Conservation (phyloP, 2,113 vertebrate species). For the Hemibagrus wyckioides region DNA sequence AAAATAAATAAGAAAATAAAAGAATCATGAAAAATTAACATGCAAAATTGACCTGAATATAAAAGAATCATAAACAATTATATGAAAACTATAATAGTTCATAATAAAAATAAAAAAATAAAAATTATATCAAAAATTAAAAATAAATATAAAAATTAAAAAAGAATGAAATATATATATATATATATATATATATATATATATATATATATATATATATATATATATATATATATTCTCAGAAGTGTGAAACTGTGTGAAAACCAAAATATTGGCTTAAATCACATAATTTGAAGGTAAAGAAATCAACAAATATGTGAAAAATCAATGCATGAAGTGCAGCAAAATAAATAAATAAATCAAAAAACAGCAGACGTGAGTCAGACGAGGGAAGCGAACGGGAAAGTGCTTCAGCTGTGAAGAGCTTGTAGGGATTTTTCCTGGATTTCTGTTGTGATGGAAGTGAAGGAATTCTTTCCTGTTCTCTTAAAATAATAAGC, state of each 20-base stretch:
- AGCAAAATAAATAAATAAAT: background rate
- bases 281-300: background rate
- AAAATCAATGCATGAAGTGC: background rate
- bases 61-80: no score
- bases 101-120: no score
- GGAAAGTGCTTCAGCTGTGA: background rate
- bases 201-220: no score
- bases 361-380: background rate
- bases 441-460: background rate
- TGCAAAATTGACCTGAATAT: no score
- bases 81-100: no score
- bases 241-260: background rate
- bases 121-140: background rate
- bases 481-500: background rate
- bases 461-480: no score
- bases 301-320: background rate
- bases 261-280: no score
- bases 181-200: no score
- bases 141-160: background rate
- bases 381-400: background rate
- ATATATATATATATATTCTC: no score
- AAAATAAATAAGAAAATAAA: background rate
- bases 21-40: background rate
- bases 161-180: no score
- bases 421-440: background rate